A percentile compares a stretch with the other conserved stretches of the same genome.
These are phyloP conservation scores for Tetranychus piercei DNA, from an alignment of 2,888 invertebrate genomes.

Conservation along the genomic window DNA sequence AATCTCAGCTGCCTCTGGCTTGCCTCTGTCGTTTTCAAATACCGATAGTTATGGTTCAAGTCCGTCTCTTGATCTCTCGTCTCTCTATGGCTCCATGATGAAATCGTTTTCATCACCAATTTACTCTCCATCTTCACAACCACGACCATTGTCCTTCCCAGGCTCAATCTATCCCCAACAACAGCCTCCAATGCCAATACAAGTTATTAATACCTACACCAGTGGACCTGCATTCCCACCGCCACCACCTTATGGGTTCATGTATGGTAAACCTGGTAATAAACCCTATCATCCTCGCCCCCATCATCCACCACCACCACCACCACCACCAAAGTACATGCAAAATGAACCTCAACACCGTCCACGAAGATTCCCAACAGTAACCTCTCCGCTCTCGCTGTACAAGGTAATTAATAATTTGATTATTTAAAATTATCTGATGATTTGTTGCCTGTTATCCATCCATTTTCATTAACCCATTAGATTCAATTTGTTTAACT, in stretches of 20 bases:
- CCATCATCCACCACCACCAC: not conserved
- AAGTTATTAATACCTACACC: not conserved
- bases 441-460: not conserved
- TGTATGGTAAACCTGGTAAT: not conserved
- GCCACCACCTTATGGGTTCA: not conserved
- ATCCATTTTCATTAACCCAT: no score
- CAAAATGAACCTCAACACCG: not conserved
- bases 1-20: not conserved
- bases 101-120: not conserved
- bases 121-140: not conserved
- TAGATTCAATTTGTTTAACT: no score
- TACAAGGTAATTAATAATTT: not conserved
- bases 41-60: not conserved
- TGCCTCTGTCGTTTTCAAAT: not conserved
- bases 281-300: not conserved
- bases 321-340: not conserved
- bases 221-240: not conserved
- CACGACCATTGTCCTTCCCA: not conserved
- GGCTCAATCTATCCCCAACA: not conserved
- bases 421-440: not conserved
- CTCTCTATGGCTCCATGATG: constrained; percentile 8
- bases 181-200: not conserved
- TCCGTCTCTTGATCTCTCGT: not conserved
- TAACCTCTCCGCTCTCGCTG: not conserved
- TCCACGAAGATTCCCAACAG: not conserved